phyloP scores from a whole-genome alignment of 2,113 vertebrate species.

The Picathartes gymnocephalus region DNA sequence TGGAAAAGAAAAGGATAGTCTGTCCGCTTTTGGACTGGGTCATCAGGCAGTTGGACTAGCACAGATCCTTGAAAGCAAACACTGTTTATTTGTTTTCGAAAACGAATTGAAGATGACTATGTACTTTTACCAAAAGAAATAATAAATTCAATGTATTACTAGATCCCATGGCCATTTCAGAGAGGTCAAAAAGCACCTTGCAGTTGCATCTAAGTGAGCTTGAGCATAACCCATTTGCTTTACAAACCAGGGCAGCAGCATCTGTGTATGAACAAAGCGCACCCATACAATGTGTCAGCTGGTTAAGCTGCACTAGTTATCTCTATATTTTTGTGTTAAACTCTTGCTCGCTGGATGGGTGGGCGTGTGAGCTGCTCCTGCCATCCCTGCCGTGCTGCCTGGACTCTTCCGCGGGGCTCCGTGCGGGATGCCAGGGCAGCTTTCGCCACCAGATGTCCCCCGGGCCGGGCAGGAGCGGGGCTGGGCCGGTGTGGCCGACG shows the following conservation, averaged over 20 bases:
- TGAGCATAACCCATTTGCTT: neutral
- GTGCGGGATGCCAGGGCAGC: neutral
- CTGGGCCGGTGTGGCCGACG: neutral
- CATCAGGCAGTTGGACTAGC: neutral
- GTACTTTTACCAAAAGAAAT: neutral
- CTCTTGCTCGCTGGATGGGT: neutral
- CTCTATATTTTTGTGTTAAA: neutral
- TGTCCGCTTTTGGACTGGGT: neutral
- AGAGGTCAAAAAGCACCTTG: neutral
- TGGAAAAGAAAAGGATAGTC: neutral
- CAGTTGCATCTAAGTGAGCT: neutral
- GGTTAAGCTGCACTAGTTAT: neutral
- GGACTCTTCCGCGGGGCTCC: neutral
- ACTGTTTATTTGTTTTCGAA: neutral
- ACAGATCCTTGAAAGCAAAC: neutral
- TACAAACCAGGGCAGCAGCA: neutral
- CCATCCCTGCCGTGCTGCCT: neutral
- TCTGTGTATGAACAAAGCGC: neutral
- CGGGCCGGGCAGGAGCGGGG: neutral
- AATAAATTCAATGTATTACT: neutral
- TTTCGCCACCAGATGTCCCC: slow-evolving; percentile 22
- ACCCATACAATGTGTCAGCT: neutral
- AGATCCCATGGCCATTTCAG: neutral
- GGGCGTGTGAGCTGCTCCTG: neutral
- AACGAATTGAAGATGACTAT: neutral